These are phyloP conservation scores for Caenorhabditis sp. DNA, from an alignment of 2,888 invertebrate genomes.

Conservation along the genomic window DNA sequence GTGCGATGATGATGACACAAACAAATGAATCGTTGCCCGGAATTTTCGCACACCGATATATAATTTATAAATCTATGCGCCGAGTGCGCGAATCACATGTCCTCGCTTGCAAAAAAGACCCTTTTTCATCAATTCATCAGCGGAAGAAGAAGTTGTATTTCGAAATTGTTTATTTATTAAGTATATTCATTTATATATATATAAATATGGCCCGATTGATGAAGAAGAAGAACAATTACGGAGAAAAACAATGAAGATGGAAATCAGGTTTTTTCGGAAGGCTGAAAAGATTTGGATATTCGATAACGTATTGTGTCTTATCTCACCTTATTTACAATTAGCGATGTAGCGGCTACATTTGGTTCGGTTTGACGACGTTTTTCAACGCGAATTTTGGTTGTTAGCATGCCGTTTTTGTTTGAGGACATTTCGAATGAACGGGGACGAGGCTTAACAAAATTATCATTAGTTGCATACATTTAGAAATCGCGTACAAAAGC, in stretches of 20 bases:
- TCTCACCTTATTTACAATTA: neutral
- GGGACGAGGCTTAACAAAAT: constrained; percentile 38
- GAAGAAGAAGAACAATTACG: neutral
- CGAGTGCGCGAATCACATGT: neutral
- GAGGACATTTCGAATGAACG: constrained; percentile 54
- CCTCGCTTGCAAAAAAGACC: neutral
- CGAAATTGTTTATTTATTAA: neutral
- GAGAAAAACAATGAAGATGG: neutral
- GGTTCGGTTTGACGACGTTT: constrained; percentile 63
- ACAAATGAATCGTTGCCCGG: neutral
- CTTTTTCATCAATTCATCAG: neutral
- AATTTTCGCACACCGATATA: constrained; percentile 1
- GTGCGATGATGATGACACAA: neutral
- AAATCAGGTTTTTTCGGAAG: neutral
- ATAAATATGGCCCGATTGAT: neutral
- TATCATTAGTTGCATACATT: too few relatives aligned
- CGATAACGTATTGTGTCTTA: neutral
- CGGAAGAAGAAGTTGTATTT: neutral
- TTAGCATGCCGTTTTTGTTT: constrained; percentile 49
- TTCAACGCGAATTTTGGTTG: constrained; percentile 42
- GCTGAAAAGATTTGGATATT: neutral
- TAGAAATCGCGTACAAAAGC: too few relatives aligned
- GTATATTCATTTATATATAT: neutral
- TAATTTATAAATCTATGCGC: neutral
- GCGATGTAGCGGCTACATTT: constrained; percentile 37